Evolutionary conservation across 2,888 invertebrate species (phyloP), one percentile per base, ranked within the genome.

Genomic region (Coleophora flavipennella): DNA sequence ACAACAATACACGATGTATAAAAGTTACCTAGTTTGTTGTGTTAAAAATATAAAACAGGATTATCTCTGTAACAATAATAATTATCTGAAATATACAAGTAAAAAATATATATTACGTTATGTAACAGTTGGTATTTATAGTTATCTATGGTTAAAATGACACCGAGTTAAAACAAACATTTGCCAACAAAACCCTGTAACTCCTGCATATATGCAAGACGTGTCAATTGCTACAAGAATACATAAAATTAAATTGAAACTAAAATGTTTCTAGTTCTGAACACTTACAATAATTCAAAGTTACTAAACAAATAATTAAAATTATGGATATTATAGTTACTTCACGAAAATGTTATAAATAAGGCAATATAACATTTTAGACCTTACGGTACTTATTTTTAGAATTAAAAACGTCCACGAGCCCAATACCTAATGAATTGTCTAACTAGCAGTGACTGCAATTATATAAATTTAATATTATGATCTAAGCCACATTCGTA

Each of bases 51-150:
- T 77, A 79, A 80, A 78, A 79, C 70, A 69, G 67, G 68, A 63
- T 68, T 66, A 72, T 72, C 67, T 70, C 65, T 71, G 67, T 71
- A 81, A 81, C 80, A 79, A 76, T 72, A 75, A 80, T 79, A 80
- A 75, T 75, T 70, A 78, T 80, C 76, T 80, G 77, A 76, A 78
- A 78, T 76, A 76, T 73, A 75, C 71, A 75, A 72, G 74, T 77
- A 78, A 80, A 79, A 77, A 78, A 79, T 73, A 80, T 78, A 78
- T 78, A 79, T 75, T 71, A 77, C 73, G 68, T 78, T 59, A 74
- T 75, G 67, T 65, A 68, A 68, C 68, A 67, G 59, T 61, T 57
- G 57, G 62, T 70, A 58, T 60, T 61, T 71, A 69, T 29, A n/a
- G 11, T 64, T 72, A 74, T 67, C 52, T 62, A 42, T 42, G 49